Base-by-base conservation (phyloP, 2,113 vertebrate genomes). In the Pardalotus punctatus region DNA sequence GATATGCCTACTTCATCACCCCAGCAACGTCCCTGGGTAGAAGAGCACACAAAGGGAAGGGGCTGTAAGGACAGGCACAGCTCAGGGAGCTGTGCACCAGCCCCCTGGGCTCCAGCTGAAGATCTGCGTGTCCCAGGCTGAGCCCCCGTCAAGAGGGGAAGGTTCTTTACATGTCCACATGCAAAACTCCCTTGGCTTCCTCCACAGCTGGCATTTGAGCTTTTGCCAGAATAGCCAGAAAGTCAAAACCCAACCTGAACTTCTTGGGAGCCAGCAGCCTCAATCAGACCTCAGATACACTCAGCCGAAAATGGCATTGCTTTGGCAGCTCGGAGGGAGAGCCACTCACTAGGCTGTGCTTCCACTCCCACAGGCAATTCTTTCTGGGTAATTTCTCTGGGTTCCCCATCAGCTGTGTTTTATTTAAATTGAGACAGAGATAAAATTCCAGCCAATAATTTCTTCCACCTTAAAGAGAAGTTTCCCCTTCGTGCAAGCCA, bases 391-490 rank as follows among this genome's bases (percentile, higher is more conserved):
- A 62, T 66, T 71, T 81, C 72, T 84, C 67, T 35, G 69, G 50
- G 89, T 83, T 91, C 65, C 51, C 33, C 50, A 89, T 67, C 78
- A 70, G 60, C 36, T 35, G 13, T 19, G 21, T 29, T 86, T 88
- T 74, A 93, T 93, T 88, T 80, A 38, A 92, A 60, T n/a, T 45
- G 50, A 91, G 54, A 43, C 0, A 0, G 31, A 65, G 67, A 93
- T 89, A 90, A 95, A 78, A 92, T 64, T 84, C 78, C 84, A 91
- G 74, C 65, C 87, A 92, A 58, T 66, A 48, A 56, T 66, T 78
- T 90, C 73, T 95, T 93, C 54, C 53, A 93, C 88, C 94, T 90
- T 81, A 84, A 91, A 86, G 72, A 87, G 71, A 93, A 80, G 69
- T 73, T 94, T 95, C 86, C 90, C 88, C 80, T 94, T 81, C 0